Conservation (phyloP, 2,113 vertebrate species). For the Alethe diademata region DNA sequence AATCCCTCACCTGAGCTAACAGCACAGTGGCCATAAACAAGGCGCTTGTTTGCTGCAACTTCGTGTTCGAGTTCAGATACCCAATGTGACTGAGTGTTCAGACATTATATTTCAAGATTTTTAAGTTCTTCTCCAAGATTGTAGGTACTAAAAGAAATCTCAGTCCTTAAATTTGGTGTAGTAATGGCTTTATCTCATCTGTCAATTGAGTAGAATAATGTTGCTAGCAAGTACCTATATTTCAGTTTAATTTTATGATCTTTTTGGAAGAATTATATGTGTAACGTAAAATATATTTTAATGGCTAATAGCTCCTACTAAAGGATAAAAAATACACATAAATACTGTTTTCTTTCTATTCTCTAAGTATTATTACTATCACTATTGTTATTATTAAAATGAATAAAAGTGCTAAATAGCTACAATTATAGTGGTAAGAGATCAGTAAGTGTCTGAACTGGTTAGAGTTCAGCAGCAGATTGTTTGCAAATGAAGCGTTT, state of each 20-base stretch:
- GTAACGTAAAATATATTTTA: constrained; percentile 24
- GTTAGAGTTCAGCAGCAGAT: constrained; percentile 52
- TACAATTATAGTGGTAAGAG: constrained; percentile 9
- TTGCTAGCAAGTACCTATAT: not conserved
- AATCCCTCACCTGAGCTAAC: not conserved
- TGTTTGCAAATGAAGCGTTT: constrained; percentile 15
- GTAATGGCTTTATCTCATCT: not conserved
- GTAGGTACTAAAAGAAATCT: not conserved
- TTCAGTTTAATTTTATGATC: constrained; percentile 24
- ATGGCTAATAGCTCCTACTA: constrained; percentile 9
- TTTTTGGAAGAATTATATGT: constrained; percentile 28
- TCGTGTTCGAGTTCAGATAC: not conserved
- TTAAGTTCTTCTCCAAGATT: not conserved
- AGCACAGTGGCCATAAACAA: not conserved
- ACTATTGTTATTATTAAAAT: constrained; percentile 20
- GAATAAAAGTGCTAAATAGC: constrained; percentile 47
- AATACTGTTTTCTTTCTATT: not conserved
- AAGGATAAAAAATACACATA: not conserved
- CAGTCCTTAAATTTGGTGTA: not conserved
- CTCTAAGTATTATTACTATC: not conserved
- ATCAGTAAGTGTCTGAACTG: constrained; percentile 46
- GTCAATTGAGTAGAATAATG: constrained; percentile 3
- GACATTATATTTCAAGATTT: not conserved
- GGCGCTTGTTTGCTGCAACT: not conserved
- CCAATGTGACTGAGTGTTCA: not conserved